Evolutionary conservation across 1,140 invertebrate species (phyloP).

Genomic region (Lineus longissimus): DNA sequence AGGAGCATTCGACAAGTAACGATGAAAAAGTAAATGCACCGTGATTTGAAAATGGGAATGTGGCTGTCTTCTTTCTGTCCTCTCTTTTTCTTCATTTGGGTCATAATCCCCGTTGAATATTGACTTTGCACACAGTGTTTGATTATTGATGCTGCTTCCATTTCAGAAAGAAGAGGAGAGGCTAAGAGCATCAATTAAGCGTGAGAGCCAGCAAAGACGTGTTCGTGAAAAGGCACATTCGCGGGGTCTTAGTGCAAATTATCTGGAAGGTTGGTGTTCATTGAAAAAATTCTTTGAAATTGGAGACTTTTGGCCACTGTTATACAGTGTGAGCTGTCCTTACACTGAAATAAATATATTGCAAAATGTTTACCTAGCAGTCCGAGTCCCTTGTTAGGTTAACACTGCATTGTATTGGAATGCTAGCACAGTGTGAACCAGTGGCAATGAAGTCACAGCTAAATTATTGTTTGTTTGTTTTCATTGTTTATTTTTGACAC

Average conservation of each 20-base stretch:
- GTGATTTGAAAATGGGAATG: background rate
- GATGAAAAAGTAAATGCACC: background rate
- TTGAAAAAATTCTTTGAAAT: background rate
- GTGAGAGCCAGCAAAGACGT: constrained; percentile 64
- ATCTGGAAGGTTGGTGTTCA: constrained; percentile 57
- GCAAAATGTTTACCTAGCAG: background rate
- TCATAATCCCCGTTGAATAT: too few relatives aligned
- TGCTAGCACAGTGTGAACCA: background rate
- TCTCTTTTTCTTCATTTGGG: background rate
- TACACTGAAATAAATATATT: background rate
- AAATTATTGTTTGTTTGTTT: too few relatives aligned
- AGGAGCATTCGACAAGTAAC: too few relatives aligned
- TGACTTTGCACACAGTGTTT: background rate
- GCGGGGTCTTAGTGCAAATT: constrained; percentile 61
- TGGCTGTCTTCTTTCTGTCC: background rate
- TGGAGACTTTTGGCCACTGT: constrained; percentile 1
- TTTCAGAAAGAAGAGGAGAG: constrained; percentile 90
- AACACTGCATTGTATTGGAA: background rate
- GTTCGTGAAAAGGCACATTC: constrained; percentile 61
- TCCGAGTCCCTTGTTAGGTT: background rate
- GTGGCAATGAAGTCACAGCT: background rate
- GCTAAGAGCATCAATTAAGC: constrained; percentile 76
- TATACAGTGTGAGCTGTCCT: background rate
- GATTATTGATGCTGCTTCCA: background rate
- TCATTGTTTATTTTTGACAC: background rate